These are phyloP conservation scores for Pterobdella sp. DNA, from an alignment of 2,888 invertebrate genomes.

Conservation along the genomic window DNA sequence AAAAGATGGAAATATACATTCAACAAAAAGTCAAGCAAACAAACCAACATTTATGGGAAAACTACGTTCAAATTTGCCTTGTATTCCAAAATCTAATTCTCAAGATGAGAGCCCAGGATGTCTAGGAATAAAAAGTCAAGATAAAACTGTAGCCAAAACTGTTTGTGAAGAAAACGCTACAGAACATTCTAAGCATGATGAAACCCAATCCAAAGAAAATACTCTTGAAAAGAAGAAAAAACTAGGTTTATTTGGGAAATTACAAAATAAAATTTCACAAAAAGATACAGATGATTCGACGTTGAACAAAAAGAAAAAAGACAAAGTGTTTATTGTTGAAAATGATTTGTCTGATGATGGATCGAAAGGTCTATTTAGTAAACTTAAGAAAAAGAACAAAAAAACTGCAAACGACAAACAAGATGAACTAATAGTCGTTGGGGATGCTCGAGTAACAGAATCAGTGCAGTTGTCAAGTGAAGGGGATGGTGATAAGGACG, in stretches of 20 bases:
- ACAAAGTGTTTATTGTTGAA: constrained; percentile 21
- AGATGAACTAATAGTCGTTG: constrained; percentile 11
- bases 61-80: constrained; percentile 5
- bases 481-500: not conserved
- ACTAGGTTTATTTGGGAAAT: not conserved
- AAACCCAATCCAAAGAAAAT: not conserved
- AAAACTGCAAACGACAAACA: constrained; percentile 18
- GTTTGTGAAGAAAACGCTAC: not conserved
- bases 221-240: constrained; percentile 4
- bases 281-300: constrained; percentile 24
- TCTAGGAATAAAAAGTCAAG: not conserved
- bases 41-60: constrained; percentile 10
- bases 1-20: too few relatives aligned
- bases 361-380: not conserved
- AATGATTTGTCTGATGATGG: constrained; percentile 1
- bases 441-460: not conserved
- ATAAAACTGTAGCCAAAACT: not conserved
- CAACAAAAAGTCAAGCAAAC: not conserved
- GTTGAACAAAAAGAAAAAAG: constrained; percentile 18
- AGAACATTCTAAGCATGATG: not conserved
- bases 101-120: not conserved
- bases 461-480: not conserved
- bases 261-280: constrained; percentile 3
- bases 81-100: not conserved
- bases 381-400: constrained; percentile 1